Evolutionary conservation across 2,888 invertebrate genomes (phyloP), one percentile per base, ranked within the genome.

Genomic region (Agonopterix arenella): DNA sequence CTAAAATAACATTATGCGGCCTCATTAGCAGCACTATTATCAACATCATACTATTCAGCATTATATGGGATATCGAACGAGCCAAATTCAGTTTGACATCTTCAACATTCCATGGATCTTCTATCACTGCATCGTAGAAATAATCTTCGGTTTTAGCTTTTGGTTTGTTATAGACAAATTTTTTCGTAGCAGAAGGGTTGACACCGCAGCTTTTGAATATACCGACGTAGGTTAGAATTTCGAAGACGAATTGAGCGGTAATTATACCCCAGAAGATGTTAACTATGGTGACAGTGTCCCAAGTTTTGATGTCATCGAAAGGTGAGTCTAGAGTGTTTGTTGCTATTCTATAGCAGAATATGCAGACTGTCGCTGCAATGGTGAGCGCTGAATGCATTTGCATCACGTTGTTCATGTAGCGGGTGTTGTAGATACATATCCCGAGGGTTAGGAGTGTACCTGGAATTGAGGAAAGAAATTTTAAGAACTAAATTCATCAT

Each of bases 1-100:
- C 79, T 68, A 97, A 88, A 54, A 95, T 82, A 0, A 94, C 89
- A 73, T 96, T 96, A 53, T 95, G 92, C 0, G 95, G 93, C 56
- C 94, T 91, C 79, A 95, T 92, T 13, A 96, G 68, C 48, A 96
- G 66, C 0, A 91, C 76, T 0, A 91, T 82, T 44, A 93, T 83
- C 53, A 91, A 63, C 85, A 89, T 85, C 66, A 89, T 64, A 51
- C 80, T 64, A 41, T 90, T 90, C 44, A 84, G 62, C 78, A 85
- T 84, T 8, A 89, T 57, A 51, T 88, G 81, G 0, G 85, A 75
- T 0, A 81, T 54, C 0, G 86, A 84, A 0, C 76, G 60, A 0
- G 79, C 77, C 0, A 89, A 56, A 13, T 81, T 80, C 4, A 89
- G 55, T 41, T 84, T 89, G 0, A 85, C 83, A 28, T 74, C 76